Evolutionary conservation across 2,797 vertebrate species (phyloP).

Genomic region (Siniperca obscura): DNA sequence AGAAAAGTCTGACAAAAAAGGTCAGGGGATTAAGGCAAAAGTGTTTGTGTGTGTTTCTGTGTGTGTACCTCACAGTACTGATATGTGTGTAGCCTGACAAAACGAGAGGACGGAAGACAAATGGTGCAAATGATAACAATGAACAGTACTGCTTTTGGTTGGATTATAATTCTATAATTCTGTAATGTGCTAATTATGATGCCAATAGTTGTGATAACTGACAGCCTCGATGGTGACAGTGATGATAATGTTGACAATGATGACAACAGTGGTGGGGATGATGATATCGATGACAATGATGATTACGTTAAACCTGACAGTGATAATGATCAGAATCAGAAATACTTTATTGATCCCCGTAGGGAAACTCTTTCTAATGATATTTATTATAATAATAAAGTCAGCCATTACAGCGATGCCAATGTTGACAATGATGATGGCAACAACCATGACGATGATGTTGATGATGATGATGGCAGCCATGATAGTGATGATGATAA

Average conservation of each 20-base stretch:
- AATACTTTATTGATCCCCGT: too few relatives aligned
- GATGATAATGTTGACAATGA: background rate
- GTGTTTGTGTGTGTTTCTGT: background rate
- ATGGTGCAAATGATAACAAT: background rate
- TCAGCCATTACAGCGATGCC: background rate
- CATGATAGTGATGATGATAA: background rate
- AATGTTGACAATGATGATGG: conserved; percentile 10
- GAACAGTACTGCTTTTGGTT: background rate
- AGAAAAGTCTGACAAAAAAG: conserved; percentile 66
- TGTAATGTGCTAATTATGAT: conserved; percentile 2
- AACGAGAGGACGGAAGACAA: background rate
- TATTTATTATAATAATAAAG: conserved; percentile 14
- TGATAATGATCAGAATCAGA: background rate
- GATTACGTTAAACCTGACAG: background rate
- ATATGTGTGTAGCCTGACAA: conserved; percentile 15
- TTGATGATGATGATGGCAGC: background rate
- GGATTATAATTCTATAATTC: background rate
- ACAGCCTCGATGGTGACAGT: conserved; percentile 22
- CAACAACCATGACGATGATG: background rate
- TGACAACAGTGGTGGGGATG: background rate
- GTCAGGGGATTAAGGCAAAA: conserved; percentile 50
- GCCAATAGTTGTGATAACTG: background rate
- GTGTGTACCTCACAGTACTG: background rate
- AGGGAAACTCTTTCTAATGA: too few relatives aligned
- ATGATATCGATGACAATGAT: background rate